Conservation (phyloP, 2,888 invertebrate genomes). For the Allophyes oxyacanthae region DNA sequence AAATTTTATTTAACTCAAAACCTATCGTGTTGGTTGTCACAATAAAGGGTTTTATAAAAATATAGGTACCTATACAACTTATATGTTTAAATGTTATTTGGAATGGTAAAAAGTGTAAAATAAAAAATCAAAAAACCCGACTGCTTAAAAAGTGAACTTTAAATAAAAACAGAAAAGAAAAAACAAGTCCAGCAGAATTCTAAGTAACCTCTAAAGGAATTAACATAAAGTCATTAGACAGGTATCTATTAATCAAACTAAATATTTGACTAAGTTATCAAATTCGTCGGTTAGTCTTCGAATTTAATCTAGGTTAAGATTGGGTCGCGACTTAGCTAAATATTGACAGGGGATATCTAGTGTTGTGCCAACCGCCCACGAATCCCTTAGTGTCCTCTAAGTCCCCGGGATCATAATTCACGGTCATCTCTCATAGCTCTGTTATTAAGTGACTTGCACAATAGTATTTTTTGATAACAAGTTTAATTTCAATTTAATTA, state of each 20-base stretch:
- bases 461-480: neutral
- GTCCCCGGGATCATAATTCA: slow-evolving; percentile 50
- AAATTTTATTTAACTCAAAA: too few species aligned
- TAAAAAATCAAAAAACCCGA: too few species aligned
- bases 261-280: slow-evolving; percentile 24
- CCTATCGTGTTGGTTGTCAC: too few species aligned
- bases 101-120: too few species aligned
- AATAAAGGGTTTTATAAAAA: too few species aligned
- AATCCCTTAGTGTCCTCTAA: slow-evolving; percentile 13
- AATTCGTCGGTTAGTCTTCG: slow-evolving; percentile 1
- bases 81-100: too few species aligned
- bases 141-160: too few species aligned
- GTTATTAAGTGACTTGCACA: slow-evolving; percentile 38
- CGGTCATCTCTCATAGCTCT: slow-evolving; percentile 34
- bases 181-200: too few species aligned
- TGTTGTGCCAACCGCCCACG: slow-evolving; percentile 54
- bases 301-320: slow-evolving; percentile 38
- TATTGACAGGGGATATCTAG: slow-evolving; percentile 51
- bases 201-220: too few species aligned
- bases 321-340: slow-evolving; percentile 20
- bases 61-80: too few species aligned
- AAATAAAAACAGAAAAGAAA: too few species aligned
- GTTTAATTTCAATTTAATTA: too few species aligned
- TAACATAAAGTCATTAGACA: slow-evolving; percentile 9
- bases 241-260: slow-evolving; percentile 18